A percentile compares a stretch with the other conserved stretches of the same genome.
Conservation (phyloP, 2,797 vertebrate genomes). For the Falco rusticolus region DNA sequence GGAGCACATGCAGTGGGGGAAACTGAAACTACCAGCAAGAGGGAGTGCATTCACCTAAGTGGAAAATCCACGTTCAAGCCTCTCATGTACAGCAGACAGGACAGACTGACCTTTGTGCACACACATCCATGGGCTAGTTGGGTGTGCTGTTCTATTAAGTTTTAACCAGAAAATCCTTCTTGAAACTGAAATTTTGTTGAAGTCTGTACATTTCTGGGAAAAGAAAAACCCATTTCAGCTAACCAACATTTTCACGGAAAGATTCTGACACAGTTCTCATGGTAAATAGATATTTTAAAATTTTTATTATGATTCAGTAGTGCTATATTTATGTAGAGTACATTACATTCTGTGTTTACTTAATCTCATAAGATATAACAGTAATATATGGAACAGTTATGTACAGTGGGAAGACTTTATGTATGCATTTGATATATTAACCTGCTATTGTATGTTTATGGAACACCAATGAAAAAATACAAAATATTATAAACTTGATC, state of each 20-base stretch:
- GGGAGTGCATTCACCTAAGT: not conserved
- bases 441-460: conserved; percentile 1
- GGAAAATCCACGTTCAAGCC: conserved; percentile 10
- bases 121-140: not conserved
- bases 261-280: conserved; percentile 17
- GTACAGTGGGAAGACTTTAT: conserved; percentile 7
- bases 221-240: not conserved
- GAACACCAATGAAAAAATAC: not conserved
- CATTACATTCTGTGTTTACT: conserved; percentile 31
- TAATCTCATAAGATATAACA: conserved; percentile 48
- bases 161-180: conserved; percentile 19
- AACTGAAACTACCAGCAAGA: not conserved
- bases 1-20: not conserved
- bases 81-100: not conserved
- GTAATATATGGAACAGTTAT: conserved; percentile 36
- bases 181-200: conserved; percentile 9
- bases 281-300: conserved; percentile 20
- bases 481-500: conserved; percentile 24
- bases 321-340: conserved; percentile 30
- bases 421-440: conserved; percentile 34
- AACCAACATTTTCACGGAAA: not conserved
- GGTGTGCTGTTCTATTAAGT: not conserved
- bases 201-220: conserved; percentile 17
- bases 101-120: not conserved
- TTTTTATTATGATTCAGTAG: conserved; percentile 53